Conservation (phyloP, 2,113 vertebrate species). For the Trogon melanurus region DNA sequence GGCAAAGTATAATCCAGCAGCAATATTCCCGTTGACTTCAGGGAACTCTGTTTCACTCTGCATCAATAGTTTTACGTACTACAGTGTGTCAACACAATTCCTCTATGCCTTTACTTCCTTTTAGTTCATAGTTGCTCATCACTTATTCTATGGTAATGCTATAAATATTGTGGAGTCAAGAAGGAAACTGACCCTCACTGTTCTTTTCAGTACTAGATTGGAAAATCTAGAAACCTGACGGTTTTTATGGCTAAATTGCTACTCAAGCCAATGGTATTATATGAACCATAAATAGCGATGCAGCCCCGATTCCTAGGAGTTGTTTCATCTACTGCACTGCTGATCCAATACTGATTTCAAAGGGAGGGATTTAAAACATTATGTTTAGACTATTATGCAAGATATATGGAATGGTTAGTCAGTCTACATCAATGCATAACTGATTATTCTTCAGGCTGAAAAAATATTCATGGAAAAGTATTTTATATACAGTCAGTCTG, state of each 20-base stretch:
- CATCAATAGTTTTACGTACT: background rate
- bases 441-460: slow-evolving; percentile 11
- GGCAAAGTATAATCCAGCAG: background rate
- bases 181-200: background rate
- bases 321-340: background rate
- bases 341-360: background rate
- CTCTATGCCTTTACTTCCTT: background rate
- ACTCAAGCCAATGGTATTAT: background rate
- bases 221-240: background rate
- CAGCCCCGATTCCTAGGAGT: background rate
- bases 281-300: background rate
- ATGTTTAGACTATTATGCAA: background rate
- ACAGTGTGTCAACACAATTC: background rate
- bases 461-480: background rate
- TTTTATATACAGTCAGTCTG: background rate
- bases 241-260: background rate
- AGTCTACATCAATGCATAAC: background rate
- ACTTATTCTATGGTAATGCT: background rate
- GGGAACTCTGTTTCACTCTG: background rate
- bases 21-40: background rate
- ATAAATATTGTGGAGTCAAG: background rate
- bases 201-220: background rate
- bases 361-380: background rate
- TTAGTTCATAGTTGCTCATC: background rate
- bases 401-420: background rate